Evolutionary conservation across 1,140 invertebrate species (phyloP), one percentile per base, ranked within the genome.

Genomic region (Zaprionus tsacasi): DNA sequence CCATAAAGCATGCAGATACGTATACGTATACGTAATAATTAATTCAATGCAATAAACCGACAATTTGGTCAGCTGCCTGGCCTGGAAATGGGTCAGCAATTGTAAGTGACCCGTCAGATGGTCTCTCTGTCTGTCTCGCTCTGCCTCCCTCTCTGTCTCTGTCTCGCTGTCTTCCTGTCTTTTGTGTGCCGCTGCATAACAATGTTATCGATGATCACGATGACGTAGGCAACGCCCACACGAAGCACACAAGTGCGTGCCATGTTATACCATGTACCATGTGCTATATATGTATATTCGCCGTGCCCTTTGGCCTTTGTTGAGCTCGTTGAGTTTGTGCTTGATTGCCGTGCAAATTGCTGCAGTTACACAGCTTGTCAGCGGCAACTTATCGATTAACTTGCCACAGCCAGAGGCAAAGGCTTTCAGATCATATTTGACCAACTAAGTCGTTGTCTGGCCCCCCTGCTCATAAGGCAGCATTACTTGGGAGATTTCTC

Each of bases 21-120:
- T 30, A 30, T 76, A 64, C 27, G 27, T 30, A 30, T 76, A 64
- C 75, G 85, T 77, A 78, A 87, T 87, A 87, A 87, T 88, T 88
- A 87, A 87, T 88, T 88, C 78, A 83, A 70, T 83, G 83, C 82
- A 88, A 78, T 87, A 78, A 81, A 66, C 73, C 71, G 70, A 82
- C 66, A 65, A 77, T 74, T 79, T 82, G 69, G 56, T 65, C 73
- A 71, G 55, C 69, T 58, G 65, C 56, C 27, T 17, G 21, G 21
- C 21, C 10, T 8, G 30, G 17, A 87, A 88, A 83, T 87, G 85
- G 83, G 83, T 88, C 83, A 87, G 64, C 80, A 83, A 88, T 88
- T 82, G 83, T 78, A 61, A 75, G 55, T 69, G 81, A 76, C 57
- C 81, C 33, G 52, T 58, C 65, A 17, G 35, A 12, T 30, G 10